These are phyloP conservation scores for Ochotona princeps DNA, from an alignment of 2,113 vertebrate genomes.

Conservation along the genomic window DNA sequence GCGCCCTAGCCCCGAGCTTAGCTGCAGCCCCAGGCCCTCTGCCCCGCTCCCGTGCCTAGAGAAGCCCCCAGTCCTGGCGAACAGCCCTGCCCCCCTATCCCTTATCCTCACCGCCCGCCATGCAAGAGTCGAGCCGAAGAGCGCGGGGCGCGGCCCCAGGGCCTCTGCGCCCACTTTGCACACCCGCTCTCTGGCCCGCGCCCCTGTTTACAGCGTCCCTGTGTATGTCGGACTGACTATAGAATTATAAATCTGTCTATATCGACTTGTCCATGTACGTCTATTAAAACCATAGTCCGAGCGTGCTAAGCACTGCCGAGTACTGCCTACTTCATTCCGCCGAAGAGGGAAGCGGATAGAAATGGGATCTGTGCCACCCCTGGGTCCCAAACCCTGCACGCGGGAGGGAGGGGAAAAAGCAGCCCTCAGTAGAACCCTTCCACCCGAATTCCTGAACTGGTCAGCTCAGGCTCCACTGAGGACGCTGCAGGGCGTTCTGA, in stretches of 20 bases:
- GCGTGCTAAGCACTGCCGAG: slow-evolving; percentile 77
- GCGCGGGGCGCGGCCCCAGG: slow-evolving; percentile 65
- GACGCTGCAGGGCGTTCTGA: background rate
- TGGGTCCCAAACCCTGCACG: background rate
- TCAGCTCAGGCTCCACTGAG: accelerated
- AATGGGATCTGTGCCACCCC: background rate
- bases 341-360: background rate
- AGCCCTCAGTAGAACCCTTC: background rate
- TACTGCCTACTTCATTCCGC: slow-evolving; percentile 71
- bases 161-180: slow-evolving; percentile 79
- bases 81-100: background rate
- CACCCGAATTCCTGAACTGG: background rate
- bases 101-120: background rate
- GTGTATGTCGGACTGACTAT: slow-evolving; percentile 83
- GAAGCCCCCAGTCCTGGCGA: slow-evolving; percentile 24
- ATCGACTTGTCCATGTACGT: slow-evolving; percentile 83
- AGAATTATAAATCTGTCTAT: slow-evolving; percentile 84
- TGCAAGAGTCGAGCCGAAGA: slow-evolving; percentile 70
- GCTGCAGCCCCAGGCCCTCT: background rate
- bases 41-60: slow-evolving; percentile 33
- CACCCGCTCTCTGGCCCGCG: slow-evolving; percentile 77
- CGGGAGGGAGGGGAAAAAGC: background rate
- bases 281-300: slow-evolving; percentile 82
- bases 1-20: background rate
- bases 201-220: slow-evolving; percentile 81